Percentiles rank a stretch among this genome's conserved stretches.
Conservation (phyloP, 2,888 invertebrate genomes). For the Platycheirus albimanus region DNA sequence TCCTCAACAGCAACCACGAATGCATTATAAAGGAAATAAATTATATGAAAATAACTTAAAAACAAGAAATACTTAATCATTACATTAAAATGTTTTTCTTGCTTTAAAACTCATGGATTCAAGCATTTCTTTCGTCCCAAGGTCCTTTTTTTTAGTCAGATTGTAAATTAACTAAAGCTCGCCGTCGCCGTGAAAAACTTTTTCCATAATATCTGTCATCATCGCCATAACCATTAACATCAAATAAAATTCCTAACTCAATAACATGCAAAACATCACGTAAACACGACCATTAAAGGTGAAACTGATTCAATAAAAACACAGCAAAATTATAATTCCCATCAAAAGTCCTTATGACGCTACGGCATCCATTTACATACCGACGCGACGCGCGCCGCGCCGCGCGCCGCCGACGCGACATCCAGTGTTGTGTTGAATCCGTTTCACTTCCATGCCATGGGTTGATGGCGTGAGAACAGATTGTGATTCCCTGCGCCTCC, state of each 20-base stretch:
- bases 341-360: slow-evolving; percentile 60
- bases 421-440: no score
- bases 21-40: no score
- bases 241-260: slow-evolving; percentile 68
- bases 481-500: not conserved
- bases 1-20: no score
- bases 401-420: not conserved
- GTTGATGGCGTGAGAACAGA: not conserved
- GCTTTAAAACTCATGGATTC: no score
- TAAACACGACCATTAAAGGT: slow-evolving; percentile 72
- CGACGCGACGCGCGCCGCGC: not conserved
- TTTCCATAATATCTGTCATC: slow-evolving; percentile 2
- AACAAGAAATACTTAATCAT: no score
- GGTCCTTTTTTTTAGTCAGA: no score
- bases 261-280: slow-evolving; percentile 71
- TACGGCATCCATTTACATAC: slow-evolving; percentile 39
- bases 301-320: slow-evolving; percentile 69
- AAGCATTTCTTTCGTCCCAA: no score
- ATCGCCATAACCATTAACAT: slow-evolving; percentile 46
- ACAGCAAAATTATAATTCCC: slow-evolving; percentile 63
- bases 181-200: no score
- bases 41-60: no score
- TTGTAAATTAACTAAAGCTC: no score
- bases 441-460: not conserved
- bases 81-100: no score